phyloP scores from a whole-genome alignment of 2,888 invertebrate genomes.

The Lasioglossum leucozonium region DNA sequence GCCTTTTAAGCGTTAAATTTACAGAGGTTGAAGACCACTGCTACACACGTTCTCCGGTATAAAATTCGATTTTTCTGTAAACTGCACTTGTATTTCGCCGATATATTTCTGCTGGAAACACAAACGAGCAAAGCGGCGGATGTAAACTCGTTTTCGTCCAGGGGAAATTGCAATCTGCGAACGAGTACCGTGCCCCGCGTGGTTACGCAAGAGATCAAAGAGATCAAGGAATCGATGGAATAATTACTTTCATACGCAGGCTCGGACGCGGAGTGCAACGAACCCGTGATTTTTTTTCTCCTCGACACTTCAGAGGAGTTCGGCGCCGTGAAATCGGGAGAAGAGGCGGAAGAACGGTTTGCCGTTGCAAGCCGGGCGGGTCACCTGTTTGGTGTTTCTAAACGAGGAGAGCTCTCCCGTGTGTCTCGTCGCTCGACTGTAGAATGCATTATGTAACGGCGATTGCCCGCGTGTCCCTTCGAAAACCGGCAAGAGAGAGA shows the following conservation, averaged over 20 bases:
- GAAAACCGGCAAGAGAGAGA: not conserved
- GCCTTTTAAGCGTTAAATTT: too few species aligned
- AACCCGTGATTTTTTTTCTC: not conserved
- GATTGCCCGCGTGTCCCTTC: not conserved
- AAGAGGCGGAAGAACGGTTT: not conserved
- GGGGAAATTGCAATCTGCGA: not conserved
- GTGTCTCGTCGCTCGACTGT: not conserved
- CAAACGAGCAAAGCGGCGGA: not conserved
- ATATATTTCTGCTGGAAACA: not conserved
- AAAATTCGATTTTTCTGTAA: not conserved
- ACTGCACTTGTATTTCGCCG: not conserved
- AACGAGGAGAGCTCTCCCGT: not conserved
- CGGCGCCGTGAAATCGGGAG: not conserved
- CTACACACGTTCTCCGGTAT: too few species aligned
- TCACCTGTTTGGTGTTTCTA: not conserved
- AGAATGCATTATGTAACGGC: conserved; percentile 1
- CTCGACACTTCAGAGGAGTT: not conserved
- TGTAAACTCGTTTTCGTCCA: not conserved
- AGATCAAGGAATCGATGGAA: not conserved
- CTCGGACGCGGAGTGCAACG: not conserved
- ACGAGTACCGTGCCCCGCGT: not conserved
- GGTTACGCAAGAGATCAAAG: not conserved
- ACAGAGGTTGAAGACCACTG: too few species aligned
- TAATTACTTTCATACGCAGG: not conserved
- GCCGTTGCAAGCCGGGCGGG: not conserved